phyloP scores from a whole-genome alignment of 2,113 vertebrate species.

The Ciconia stormi region DNA sequence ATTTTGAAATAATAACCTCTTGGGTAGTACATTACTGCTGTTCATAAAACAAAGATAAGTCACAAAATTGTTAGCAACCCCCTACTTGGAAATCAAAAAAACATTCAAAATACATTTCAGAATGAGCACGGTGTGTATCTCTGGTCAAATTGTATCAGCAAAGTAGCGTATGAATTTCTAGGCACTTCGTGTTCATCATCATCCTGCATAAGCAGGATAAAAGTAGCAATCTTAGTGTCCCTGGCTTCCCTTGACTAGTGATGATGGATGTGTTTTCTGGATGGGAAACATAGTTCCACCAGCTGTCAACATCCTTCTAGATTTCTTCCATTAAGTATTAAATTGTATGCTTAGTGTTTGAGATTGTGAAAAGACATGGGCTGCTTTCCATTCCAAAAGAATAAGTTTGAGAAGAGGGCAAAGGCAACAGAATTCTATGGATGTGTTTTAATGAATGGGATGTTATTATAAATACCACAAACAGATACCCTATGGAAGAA shows the following conservation, averaged over 20 bases:
- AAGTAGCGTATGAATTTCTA: neutral
- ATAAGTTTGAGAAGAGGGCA: neutral
- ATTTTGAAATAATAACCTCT: neutral
- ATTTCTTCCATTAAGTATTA: neutral
- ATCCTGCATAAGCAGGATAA: neutral
- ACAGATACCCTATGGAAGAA: neutral
- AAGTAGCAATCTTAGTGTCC: neutral
- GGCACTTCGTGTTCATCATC: neutral
- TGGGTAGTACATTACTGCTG: neutral
- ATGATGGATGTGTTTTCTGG: neutral
- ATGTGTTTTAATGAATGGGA: neutral
- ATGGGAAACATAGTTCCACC: neutral
- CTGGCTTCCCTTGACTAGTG: neutral
- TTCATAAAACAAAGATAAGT: neutral
- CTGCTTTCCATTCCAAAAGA: neutral
- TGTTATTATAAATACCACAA: neutral
- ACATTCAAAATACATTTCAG: neutral
- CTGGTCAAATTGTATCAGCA: neutral
- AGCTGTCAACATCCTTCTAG: neutral
- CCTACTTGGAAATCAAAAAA: neutral
- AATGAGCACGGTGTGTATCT: neutral
- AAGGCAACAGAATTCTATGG: neutral
- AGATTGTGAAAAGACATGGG: neutral
- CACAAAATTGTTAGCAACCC: neutral
- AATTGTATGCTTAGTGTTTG: neutral